Conservation (phyloP, 2,888 invertebrate species). For the Tenodera sinensis region DNA sequence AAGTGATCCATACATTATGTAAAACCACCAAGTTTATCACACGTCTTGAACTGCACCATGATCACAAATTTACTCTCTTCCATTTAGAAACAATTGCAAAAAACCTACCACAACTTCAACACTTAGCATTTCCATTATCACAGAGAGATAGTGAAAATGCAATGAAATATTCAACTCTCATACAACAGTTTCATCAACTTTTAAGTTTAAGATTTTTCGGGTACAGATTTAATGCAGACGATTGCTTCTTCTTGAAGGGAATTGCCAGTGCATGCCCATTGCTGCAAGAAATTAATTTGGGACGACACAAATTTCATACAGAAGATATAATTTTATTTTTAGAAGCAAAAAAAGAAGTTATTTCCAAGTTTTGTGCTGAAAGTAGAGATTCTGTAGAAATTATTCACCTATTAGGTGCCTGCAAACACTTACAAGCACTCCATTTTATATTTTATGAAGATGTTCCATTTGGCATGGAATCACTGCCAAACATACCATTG, state of each 20-base stretch:
- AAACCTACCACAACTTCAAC: not conserved
- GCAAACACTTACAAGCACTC: not conserved
- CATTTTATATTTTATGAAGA: not conserved
- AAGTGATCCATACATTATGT: not conserved
- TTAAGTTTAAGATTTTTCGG: not conserved
- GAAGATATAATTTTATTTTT: not conserved
- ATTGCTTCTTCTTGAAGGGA: not conserved
- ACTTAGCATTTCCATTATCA: not conserved
- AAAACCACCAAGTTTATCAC: not conserved
- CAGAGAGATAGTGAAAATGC: not conserved
- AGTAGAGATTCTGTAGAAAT: not conserved
- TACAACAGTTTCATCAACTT: not conserved
- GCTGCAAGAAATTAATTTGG: not conserved
- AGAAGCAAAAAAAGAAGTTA: not conserved
- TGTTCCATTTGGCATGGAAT: too few relatives aligned
- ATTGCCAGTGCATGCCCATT: conserved; percentile 3
- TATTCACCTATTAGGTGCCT: not conserved
- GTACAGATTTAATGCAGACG: not conserved
- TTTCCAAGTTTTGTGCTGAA: not conserved
- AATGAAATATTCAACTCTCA: not conserved
- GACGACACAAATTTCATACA: not conserved
- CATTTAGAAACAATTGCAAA: not conserved
- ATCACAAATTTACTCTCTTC: not conserved
- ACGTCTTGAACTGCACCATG: not conserved
- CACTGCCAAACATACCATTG: not conserved